phyloP scores from a whole-genome alignment of 2,113 vertebrate genomes.

The Fulica atra region DNA sequence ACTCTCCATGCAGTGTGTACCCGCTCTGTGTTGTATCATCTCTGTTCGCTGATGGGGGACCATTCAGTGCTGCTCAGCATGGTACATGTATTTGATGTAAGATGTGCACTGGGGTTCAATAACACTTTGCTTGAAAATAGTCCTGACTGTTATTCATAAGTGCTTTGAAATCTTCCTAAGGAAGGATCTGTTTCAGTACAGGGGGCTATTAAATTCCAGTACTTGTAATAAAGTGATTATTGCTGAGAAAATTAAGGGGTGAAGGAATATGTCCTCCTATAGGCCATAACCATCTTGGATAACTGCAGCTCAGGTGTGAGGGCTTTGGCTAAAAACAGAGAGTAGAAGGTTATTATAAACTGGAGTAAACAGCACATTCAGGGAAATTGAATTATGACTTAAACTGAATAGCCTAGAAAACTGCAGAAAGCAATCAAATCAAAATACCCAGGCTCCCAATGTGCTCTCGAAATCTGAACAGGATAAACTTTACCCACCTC shows the following conservation, averaged over 20 bases:
- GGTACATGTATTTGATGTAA: not conserved
- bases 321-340: not conserved
- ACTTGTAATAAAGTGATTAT: not conserved
- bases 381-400: conserved; percentile 37
- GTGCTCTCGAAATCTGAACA: not conserved
- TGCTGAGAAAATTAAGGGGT: conserved; percentile 8
- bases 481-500: not conserved
- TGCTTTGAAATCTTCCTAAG: conserved; percentile 23
- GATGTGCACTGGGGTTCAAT: not conserved
- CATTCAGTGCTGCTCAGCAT: not conserved
- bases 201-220: conserved; percentile 6
- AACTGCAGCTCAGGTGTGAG: conserved; percentile 26
- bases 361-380: not conserved
- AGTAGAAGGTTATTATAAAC: conserved; percentile 1
- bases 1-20: not conserved
- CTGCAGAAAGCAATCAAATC: not conserved
- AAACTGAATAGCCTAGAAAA: not conserved
- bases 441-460: not conserved
- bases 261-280: not conserved
- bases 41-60: not conserved
- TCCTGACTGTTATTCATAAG: not conserved
- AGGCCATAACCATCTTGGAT: not conserved
- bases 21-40: rapidly evolving
- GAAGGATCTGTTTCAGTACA: not conserved
- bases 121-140: not conserved